Evolutionary conservation across 2,888 invertebrate genomes (phyloP), one percentile per base, ranked within the genome.

Genomic region (Tinea trinotella): DNA sequence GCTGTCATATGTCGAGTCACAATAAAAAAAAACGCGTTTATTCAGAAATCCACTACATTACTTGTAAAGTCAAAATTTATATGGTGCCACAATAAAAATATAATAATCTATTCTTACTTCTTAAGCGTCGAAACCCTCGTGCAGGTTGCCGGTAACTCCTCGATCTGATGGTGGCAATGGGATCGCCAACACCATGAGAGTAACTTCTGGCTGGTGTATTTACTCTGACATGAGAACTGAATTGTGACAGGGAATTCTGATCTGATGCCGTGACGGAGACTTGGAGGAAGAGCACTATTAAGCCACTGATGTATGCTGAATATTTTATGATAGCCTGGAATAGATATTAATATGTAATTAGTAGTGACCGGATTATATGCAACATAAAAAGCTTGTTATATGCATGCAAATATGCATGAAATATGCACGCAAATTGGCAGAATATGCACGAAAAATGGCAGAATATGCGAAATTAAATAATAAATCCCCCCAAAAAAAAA

Each of bases 151-250:
- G 17, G 17, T 18, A 35, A 18, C 10, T 19, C 18, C 52, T 52
- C 15, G 35, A 15, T 10, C 52, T 35, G 15, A 34, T 35, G 7
- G 52, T 34, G 3, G 54, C 22, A 1, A 44, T 17, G 0, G 78
- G 82, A 57, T 85, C 74, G 1, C 86, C 87, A 18, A 87, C 86
- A 20, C 87, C 87, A 55, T 87, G 85, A 15, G 74, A 69, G 65
- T 74, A 85, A 59, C 83, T 85, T 13, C 73, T 64, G 10, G 78
- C 69, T 3, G 87, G 86, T 10, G 87, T 85, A 60, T 72, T 78
- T 35, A 87, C 71, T 57, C 70, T 77, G 36, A 87, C 80, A 59
- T 87, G 86, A 2, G 87, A 87, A 0, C 77, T 64, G 64, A 84
- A 87, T 58, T 73, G 73, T 1, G 80, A 72, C 34, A 72, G 71